Percentiles rank a stretch among this genome's conserved stretches.
Conservation (phyloP, 2,113 vertebrate genomes). For the Pyrgilauda ruficollis region DNA sequence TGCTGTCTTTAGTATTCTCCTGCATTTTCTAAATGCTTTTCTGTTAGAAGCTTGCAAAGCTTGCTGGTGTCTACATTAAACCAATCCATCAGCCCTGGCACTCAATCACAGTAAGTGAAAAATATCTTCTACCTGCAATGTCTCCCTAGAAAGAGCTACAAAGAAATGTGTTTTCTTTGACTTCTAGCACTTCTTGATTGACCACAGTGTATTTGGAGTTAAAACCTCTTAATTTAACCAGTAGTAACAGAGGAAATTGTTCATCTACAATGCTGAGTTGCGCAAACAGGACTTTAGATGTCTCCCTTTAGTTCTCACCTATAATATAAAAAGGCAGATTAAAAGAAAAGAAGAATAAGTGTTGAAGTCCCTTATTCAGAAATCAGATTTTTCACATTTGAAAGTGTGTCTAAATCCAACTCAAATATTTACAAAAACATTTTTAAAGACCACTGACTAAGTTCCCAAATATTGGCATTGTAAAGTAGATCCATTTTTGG, state of each 20-base stretch:
- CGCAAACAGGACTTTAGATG: neutral
- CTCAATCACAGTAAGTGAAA: constrained; percentile 28
- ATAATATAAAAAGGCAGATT: neutral
- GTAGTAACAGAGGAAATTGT: neutral
- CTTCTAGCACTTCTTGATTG: neutral
- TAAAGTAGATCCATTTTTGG: neutral
- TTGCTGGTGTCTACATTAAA: constrained; percentile 20
- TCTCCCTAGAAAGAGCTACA: neutral
- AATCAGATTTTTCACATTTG: neutral
- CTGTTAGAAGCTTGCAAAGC: neutral
- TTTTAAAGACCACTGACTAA: neutral
- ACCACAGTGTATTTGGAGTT: neutral
- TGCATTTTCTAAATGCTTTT: neutral
- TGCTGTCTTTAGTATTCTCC: constrained; percentile 26
- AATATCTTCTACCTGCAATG: neutral
- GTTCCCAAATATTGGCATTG: neutral
- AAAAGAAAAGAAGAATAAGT: accelerated
- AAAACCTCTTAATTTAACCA: neutral
- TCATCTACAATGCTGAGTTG: neutral
- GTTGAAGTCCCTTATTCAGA: neutral
- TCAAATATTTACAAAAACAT: neutral
- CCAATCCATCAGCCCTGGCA: constrained; percentile 27
- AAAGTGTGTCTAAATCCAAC: neutral
- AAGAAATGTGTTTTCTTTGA: neutral
- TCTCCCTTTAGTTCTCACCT: neutral